Evolutionary conservation across 2,888 invertebrate species (phyloP).

Genomic region (Nineta flava): DNA sequence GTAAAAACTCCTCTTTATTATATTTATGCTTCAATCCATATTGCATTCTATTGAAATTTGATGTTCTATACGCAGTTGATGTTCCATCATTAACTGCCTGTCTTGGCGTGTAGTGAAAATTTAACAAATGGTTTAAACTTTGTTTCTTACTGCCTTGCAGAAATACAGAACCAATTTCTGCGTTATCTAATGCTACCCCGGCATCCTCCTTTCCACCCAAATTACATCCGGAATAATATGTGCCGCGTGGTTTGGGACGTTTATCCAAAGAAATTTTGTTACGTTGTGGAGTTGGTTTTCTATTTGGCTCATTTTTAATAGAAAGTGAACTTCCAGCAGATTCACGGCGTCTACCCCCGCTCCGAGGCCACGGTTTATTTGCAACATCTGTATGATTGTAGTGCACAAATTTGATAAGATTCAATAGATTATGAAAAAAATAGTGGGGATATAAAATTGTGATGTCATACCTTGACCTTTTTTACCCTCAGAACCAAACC

Average conservation of each 20-base stretch:
- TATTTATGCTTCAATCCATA: constrained; percentile 49
- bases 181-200: constrained; percentile 40
- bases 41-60: constrained; percentile 22
- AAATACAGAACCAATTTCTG: constrained; percentile 71
- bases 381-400: constrained; percentile 22
- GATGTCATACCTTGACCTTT: constrained; percentile 46
- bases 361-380: constrained; percentile 45
- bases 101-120: constrained; percentile 69
- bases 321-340: constrained; percentile 32
- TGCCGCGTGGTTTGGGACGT: constrained; percentile 52
- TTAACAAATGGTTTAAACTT: constrained; percentile 85
- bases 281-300: constrained; percentile 52
- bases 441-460: constrained; percentile 2
- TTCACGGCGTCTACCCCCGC: constrained; percentile 47
- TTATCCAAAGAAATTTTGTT: constrained; percentile 46
- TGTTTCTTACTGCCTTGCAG: constrained; percentile 76
- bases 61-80: constrained; percentile 15
- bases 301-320: constrained; percentile 44
- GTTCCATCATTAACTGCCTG: constrained; percentile 24
- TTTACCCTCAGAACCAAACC: constrained; percentile 54
- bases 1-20: constrained; percentile 85
- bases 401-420: constrained; percentile 20
- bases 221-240: constrained; percentile 30
- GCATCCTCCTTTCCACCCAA: constrained; percentile 54
- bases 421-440: constrained; percentile 12